Evolutionary conservation across 2,113 vertebrate genomes (phyloP).

Genomic region (Myrmecobius fasciatus): DNA sequence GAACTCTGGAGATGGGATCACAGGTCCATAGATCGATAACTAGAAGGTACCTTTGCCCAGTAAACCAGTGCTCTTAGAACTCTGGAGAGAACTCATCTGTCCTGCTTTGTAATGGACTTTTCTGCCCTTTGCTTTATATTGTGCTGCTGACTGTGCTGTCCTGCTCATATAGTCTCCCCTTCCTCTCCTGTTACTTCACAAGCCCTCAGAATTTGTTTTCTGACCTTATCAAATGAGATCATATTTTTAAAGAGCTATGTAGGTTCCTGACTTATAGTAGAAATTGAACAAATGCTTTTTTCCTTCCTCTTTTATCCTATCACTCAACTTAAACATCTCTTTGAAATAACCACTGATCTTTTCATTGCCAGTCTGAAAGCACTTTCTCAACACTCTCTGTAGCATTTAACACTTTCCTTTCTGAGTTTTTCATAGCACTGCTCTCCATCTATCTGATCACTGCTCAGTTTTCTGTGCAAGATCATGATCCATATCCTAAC

Average conservation of each 20-base stretch:
- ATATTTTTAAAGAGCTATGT: not conserved
- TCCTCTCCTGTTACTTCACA: not conserved
- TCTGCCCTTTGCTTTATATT: not conserved
- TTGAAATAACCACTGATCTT: not conserved
- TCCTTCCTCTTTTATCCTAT: not conserved
- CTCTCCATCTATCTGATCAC: not conserved
- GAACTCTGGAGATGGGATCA: no score
- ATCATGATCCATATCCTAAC: not conserved
- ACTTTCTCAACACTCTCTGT: not conserved
- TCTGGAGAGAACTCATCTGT: not conserved
- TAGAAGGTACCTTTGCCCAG: not conserved
- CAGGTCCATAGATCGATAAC: not conserved
- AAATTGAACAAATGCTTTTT: not conserved
- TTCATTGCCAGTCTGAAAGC: not conserved
- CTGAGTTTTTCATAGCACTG: not conserved
- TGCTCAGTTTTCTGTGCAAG: not conserved
- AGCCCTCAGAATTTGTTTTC: not conserved
- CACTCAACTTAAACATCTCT: not conserved
- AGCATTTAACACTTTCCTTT: not conserved
- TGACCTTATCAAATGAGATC: not conserved
- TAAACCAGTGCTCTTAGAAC: not conserved
- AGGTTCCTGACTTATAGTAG: not conserved
- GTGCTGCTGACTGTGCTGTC: not conserved
- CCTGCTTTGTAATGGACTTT: not conserved
- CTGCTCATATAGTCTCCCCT: not conserved